Evolutionary conservation across 1,140 invertebrate genomes (phyloP).

Genomic region (Temnothorax curvispinosus): DNA sequence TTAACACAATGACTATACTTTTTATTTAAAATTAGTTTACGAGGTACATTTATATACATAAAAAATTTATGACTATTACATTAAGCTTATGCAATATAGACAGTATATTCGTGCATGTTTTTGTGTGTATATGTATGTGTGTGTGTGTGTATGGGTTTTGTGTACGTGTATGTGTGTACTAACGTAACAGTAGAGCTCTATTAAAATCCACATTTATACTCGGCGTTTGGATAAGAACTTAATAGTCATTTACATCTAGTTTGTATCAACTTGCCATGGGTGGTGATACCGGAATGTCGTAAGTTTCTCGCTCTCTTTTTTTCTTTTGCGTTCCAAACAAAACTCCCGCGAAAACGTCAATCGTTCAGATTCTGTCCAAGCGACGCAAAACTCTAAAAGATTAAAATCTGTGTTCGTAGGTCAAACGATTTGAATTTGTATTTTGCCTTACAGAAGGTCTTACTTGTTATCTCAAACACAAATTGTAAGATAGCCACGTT

Average conservation of each 20-base stretch:
- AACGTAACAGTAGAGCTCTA: conserved; percentile 69
- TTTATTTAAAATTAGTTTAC: conserved; percentile 85
- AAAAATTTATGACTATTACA: conserved; percentile 83
- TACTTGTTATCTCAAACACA: neutral
- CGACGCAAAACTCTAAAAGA: conserved; percentile 7
- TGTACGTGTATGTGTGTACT: conserved; percentile 18
- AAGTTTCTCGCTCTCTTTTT: conserved; percentile 66
- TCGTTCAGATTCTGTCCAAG: conserved; percentile 1
- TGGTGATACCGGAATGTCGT: conserved; percentile 83
- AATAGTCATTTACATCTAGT: conserved; percentile 76
- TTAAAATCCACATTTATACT: conserved; percentile 75
- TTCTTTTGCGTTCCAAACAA: conserved; percentile 12
- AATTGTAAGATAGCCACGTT: neutral
- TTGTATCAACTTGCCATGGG: conserved; percentile 78
- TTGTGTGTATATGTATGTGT: neutral
- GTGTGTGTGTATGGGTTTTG: no score
- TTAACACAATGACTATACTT: conserved; percentile 85
- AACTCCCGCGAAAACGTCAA: conserved; percentile 33
- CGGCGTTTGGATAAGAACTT: conserved; percentile 69
- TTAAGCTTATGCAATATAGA: conserved; percentile 77
- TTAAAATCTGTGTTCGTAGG: conserved; percentile 9
- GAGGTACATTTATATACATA: conserved; percentile 84
- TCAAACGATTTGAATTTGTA: conserved; percentile 16
- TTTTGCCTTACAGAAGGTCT: neutral
- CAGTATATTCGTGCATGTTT: conserved; percentile 71